Base-by-base conservation (phyloP, 2,888 invertebrate species). In the Pachliopta kotzebuea region DNA sequence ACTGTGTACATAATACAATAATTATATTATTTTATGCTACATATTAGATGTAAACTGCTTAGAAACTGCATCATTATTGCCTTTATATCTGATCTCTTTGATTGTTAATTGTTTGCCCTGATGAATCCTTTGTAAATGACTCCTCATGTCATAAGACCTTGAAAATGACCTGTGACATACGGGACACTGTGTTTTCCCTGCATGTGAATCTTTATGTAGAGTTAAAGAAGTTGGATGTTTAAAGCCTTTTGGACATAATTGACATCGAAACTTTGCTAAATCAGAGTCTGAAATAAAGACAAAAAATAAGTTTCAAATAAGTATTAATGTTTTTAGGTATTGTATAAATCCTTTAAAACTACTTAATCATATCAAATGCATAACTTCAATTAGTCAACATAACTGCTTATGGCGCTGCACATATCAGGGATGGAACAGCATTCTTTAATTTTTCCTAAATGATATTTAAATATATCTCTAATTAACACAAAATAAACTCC, bases 151-250 rank as follows among this genome's bases (percentile, higher is more conserved):
- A 74, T 94, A 94, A 68, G 93, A 93, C 67, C 94, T 84, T 71
- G 93, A 94, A 77, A 94, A 94, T 67, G 93, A 92, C 69, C 93
- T 86, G 70, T 91, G 92, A 72, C 94, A 94, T 60, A 94, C 93
- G 14, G 94, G 94, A 72, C 94, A 94, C 73, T 93, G 92, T 24
- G 94, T 94, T 79, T 94, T 93, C 29, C 94, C 94, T 60, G 92
- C 93, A 72, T 94, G 94, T 56, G 93, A 92, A 77, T 93, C 93
- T 82, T 93, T 93, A 76, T 94, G 94, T 60, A 94, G 84, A 64
- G 93, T 93, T 74, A 94, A 81, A 62, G 94, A 94, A 69, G 93
- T 94, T 20, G 93, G 93, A 80, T 93, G 93, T 76, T 93, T 93
- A 76, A 94, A 94, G 67, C 93, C 93, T 86, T 94, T 94, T 69